These are phyloP conservation scores for Pantherophis vulpinus DNA, from an alignment of 2,797 vertebrate genomes.

Conservation along the genomic window DNA sequence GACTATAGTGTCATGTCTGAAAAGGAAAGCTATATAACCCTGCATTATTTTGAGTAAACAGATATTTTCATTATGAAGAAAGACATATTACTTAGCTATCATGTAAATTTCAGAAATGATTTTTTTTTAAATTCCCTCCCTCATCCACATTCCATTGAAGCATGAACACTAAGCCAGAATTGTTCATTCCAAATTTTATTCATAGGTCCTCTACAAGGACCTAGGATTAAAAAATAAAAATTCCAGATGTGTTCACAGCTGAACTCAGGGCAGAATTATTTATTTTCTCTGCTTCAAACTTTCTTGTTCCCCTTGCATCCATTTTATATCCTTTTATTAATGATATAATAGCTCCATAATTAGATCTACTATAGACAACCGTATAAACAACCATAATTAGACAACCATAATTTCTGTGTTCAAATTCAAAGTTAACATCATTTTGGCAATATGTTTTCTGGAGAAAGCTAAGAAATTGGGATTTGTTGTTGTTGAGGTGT, in stretches of 20 bases:
- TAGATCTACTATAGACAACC: too few species aligned
- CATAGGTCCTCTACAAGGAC: not conserved
- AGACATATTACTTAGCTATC: not conserved
- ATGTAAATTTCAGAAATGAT: not conserved
- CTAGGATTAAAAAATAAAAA: not conserved
- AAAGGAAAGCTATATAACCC: not conserved
- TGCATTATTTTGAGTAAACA: not conserved
- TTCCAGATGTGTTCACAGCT: not conserved
- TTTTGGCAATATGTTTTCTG: conserved; percentile 10
- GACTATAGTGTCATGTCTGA: not conserved
- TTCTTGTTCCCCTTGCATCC: not conserved
- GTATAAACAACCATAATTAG: too few species aligned
- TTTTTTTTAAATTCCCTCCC: not conserved
- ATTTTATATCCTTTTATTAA: not conserved
- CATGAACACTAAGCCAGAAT: not conserved
- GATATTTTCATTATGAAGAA: not conserved
- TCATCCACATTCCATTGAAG: not conserved
- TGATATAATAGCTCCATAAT: not conserved
- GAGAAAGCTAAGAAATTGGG: not conserved
- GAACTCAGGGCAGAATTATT: not conserved
- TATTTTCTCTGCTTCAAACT: not conserved
- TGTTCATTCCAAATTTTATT: not conserved
- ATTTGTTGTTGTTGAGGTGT: not conserved
- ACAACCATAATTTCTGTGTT: not conserved
- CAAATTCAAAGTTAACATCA: not conserved